phyloP scores from a whole-genome alignment of 2,888 invertebrate genomes.

The Drosophila mettleri region DNA sequence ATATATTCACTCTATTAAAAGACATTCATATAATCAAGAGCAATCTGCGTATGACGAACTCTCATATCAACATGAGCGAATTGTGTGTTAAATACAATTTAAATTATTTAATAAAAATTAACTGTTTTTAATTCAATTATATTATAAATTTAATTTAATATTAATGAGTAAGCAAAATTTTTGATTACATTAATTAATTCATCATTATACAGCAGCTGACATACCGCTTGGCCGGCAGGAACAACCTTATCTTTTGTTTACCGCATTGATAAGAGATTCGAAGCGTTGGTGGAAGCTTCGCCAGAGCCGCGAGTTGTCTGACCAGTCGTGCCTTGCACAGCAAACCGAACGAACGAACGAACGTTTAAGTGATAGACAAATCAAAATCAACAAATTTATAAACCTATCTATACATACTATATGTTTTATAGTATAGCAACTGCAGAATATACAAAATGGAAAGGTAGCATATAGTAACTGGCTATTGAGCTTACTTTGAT shows the following conservation, averaged over 20 bases:
- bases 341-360: conserved; percentile 49
- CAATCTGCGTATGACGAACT: conserved; percentile 15
- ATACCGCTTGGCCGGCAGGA: conserved; percentile 32
- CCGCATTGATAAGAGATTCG: conserved; percentile 38
- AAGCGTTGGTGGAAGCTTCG: conserved; percentile 40
- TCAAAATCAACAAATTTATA: conserved; percentile 2
- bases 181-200: neutral
- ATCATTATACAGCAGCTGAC: conserved; percentile 7
- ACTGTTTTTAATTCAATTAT: too few relatives aligned
- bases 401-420: conserved; percentile 6
- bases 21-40: neutral
- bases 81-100: conserved; percentile 30
- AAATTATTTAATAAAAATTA: neutral
- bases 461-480: conserved; percentile 32
- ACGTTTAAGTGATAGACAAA: conserved; percentile 48
- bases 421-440: conserved; percentile 17
- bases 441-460: conserved; percentile 35
- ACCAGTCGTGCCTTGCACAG: conserved; percentile 59
- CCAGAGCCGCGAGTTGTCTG: conserved; percentile 47
- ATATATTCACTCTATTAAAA: neutral
- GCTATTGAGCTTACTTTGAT: neutral
- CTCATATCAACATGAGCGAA: neutral
- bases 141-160: neutral
- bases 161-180: too few relatives aligned
- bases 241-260: conserved; percentile 45